Conservation (phyloP, 2,113 vertebrate species). For the Zosterops lateralis region DNA sequence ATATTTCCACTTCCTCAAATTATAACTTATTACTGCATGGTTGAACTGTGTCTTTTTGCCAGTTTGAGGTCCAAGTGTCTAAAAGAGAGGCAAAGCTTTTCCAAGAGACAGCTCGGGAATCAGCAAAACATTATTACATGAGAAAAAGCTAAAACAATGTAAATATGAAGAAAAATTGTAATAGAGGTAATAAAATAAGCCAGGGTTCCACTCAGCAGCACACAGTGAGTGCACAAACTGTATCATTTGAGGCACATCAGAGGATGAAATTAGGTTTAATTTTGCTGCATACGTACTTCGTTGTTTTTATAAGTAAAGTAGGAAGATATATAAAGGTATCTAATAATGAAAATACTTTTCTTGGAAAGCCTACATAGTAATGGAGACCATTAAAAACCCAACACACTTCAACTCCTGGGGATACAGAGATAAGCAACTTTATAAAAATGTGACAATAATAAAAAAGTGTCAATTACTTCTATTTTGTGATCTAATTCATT, state of each 20-base stretch:
- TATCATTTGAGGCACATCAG: neutral
- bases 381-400: neutral
- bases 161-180: neutral
- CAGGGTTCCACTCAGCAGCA: neutral
- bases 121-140: neutral
- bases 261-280: neutral
- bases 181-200: neutral
- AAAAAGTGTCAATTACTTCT: neutral
- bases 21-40: slow-evolving; percentile 46
- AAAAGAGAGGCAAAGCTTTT: neutral
- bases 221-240: neutral
- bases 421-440: neutral
- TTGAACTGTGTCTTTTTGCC: slow-evolving; percentile 30
- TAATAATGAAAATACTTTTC: neutral
- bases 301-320: neutral
- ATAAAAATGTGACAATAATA: neutral
- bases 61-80: slow-evolving; percentile 31
- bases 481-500: neutral
- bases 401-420: neutral
- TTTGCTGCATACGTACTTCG: neutral
- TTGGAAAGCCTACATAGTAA: neutral
- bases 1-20: slow-evolving; percentile 67
- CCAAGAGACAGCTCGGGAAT: neutral
- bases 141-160: neutral
- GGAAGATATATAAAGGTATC: neutral